Conservation (phyloP, 1,140 invertebrate species). For the Drosophila simulans region DNA sequence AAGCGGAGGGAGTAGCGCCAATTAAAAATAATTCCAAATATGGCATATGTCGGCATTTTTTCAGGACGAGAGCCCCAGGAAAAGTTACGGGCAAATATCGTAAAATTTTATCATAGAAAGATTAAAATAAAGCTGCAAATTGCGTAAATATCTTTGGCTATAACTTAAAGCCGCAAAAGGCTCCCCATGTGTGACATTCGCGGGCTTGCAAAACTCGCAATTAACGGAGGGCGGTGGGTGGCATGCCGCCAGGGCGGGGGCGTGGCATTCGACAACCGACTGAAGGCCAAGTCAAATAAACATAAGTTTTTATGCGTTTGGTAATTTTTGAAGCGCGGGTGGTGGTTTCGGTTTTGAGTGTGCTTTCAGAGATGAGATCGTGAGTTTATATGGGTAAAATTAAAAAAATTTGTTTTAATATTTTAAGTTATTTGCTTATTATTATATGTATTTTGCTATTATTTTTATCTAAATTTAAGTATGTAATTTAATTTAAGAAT, state of each 20-base stretch:
- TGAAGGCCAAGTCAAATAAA: constrained; percentile 81
- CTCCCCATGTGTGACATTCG: constrained; percentile 64
- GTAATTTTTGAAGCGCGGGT: constrained; percentile 45
- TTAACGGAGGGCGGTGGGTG: constrained; percentile 51
- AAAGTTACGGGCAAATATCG: constrained; percentile 50
- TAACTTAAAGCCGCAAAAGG: constrained; percentile 58
- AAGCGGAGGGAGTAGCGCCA: constrained; percentile 42
- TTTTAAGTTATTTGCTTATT: background rate
- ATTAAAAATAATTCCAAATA: constrained; percentile 78
- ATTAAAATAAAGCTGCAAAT: constrained; percentile 77
- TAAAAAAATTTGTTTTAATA: background rate
- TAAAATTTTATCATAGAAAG: constrained; percentile 74
- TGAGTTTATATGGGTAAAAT: background rate
- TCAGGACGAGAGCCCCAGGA: background rate
- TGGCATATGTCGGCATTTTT: constrained; percentile 69
- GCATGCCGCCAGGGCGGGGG: background rate
- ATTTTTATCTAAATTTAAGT: no score
- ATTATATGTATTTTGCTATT: no score
- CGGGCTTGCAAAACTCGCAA: constrained; percentile 46
- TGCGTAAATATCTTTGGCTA: constrained; percentile 58
- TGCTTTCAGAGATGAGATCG: constrained; percentile 29
- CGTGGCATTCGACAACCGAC: constrained; percentile 23
- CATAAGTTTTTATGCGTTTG: constrained; percentile 82
- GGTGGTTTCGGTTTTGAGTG: constrained; percentile 38
- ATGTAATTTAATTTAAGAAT: no score